Evolutionary conservation across 2,113 vertebrate species (phyloP).

Genomic region (Isurus oxyrinchus): DNA sequence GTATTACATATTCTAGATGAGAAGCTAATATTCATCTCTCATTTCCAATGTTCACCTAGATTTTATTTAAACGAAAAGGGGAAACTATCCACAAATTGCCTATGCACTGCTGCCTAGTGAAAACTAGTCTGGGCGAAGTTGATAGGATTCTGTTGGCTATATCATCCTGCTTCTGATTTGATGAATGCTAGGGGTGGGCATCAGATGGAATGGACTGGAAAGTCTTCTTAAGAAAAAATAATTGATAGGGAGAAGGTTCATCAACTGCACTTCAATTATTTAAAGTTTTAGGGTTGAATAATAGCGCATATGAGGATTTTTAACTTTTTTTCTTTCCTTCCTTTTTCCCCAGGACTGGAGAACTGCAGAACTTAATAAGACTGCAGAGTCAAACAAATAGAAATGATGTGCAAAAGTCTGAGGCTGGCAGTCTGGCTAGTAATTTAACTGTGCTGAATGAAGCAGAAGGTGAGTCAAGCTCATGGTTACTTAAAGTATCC

Average conservation of each 20-base stretch:
- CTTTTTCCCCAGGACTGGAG: neutral
- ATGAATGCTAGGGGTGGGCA: neutral
- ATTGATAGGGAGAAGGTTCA: neutral
- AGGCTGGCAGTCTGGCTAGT: neutral
- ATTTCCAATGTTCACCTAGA: neutral
- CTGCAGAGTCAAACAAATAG: neutral
- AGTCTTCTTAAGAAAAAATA: neutral
- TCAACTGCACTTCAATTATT: neutral
- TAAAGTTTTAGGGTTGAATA: neutral
- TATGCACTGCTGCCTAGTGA: neutral
- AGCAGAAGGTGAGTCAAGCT: conserved; percentile 27
- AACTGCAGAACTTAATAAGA: conserved; percentile 7
- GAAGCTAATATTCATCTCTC: neutral
- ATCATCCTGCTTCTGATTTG: neutral
- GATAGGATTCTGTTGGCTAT: neutral
- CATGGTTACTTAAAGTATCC: neutral
- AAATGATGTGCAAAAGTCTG: conserved; percentile 20
- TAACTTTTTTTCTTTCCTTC: neutral
- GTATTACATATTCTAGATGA: neutral
- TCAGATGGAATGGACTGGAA: neutral
- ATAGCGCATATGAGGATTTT: neutral
- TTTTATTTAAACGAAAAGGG: neutral
- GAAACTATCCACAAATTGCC: neutral
- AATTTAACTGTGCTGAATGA: conserved; percentile 29
- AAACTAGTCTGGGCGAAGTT: neutral